Base-by-base conservation (phyloP, 2,113 vertebrate genomes). In the Pseudopipra pipra region DNA sequence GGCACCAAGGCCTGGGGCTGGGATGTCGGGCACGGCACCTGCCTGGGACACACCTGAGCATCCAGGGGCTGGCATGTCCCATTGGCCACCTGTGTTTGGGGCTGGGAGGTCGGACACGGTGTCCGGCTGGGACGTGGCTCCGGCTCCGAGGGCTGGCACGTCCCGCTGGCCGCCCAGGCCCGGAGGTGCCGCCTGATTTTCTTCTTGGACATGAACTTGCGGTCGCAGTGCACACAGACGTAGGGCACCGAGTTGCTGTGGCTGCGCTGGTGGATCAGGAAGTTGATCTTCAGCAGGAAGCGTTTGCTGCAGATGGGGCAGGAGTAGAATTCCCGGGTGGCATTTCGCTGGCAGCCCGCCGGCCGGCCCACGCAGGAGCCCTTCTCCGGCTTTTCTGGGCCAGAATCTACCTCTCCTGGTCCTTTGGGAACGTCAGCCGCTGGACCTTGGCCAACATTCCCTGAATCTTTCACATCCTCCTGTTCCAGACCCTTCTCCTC, bases 201-300 rank as follows among this genome's bases (percentile, higher is more conserved):
- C 37, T 39, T 93, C 63, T 96, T 80, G 86, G 95, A 90, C 89
- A 59, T 54, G 91, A 96, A 95, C 72, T 12, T 47, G 24, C 51
- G 41, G 79, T 61, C 4, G 2, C 96, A 96, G 87, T 95, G 80
- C 8, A 19, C 2, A 1, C 91, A 96, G 49, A 73, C 4, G 5
- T 89, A 95, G 13, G 95, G 91, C 80, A 17, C 31, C 8, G 46
- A 73, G 75, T 47, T 75, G 24, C 7, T 35, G 67, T 96, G 96
- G 89, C 63, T 37, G 2, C 76, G 21, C 80, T 95, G 71, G 76
- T 96, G 96, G 79, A 96, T 90, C 58, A 90, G 4, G 12, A 96
- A 59, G 89, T 93, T 96, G 93, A 96, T 96, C 55, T 93, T 82
- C 27, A 96, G 89, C 75, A 96, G 89, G 8, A 96, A 96, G 35